Evolutionary conservation across 2,797 vertebrate genomes (phyloP), one percentile per base, ranked within the genome.

Genomic region (Myiotriccus ornatus): DNA sequence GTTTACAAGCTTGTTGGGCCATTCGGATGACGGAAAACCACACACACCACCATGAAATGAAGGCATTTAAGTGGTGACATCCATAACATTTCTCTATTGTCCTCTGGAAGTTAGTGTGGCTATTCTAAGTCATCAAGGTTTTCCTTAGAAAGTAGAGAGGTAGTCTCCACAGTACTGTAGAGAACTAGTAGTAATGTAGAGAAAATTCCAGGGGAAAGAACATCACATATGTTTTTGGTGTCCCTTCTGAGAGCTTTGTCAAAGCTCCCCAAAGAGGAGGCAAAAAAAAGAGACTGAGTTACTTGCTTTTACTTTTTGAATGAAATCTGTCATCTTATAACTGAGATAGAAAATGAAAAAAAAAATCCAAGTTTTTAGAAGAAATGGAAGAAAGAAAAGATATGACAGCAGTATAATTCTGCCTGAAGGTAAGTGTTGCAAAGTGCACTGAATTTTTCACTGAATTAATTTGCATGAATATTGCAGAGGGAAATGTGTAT

Each of bases 391-490:
- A 95, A 65, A 88, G 34, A 83, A 81, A 76, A 90, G 63, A 77
- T 65, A 69, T 28, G 24, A 90, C 43, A 92, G 77, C 25, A 56
- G 46, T 68, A 71, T 90, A 96, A 96, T 89, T 94, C 88, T 84
- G 90, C 94, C 93, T 90, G 71, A 93, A 92, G 93, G 90, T 92
- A 93, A 93, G 28, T 89, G 56, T 70, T 93, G 74, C 41, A 96
- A 94, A 68, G 76, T 75, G 90, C 64, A 71, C 65, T 85, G 82
- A 79, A 90, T 96, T 93, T 96, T 95, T 93, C 69, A 93, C 65
- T 70, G 92, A 93, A 93, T 91, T 94, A 89, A 92, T 95, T 90
- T 96, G 56, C 92, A 96, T 97, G 30, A 91, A 84, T 95, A 92
- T 93, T 85, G 63, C 39, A 85, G 12, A 49, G 43, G 92, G 43